Evolutionary conservation across 2,888 invertebrate species (phyloP), one percentile per base, ranked within the genome.

Genomic region (Leucoma salicis): DNA sequence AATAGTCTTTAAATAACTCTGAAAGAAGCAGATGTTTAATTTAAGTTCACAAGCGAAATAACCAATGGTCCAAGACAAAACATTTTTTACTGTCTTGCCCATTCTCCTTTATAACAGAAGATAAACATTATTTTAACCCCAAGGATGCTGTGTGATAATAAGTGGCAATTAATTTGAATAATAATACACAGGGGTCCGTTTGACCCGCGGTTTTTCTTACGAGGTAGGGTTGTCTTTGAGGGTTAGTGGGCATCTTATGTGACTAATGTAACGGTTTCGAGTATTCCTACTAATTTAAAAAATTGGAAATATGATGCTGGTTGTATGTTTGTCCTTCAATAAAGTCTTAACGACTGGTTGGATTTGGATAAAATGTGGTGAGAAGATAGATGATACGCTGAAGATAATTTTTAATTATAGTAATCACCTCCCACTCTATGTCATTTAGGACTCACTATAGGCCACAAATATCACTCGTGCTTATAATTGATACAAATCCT

Each of bases 101-200:
- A 47, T 60, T 57, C 48, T 62, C 57, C 57, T 52, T 51, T 48
- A 31, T 13, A 32, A 31, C 38, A 41, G 29, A 66, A 72, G 66
- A 70, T 63, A 74, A 75, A 74, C 65, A 69, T 74, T 75, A 74
- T 76, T 61, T 34, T 64, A 64, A 63, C 63, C 64, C 42, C 39
- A 37, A 37, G 38, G 43, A 46, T 50, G 48, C 47, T 46, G 43
- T 29, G 49, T 37, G 39, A 42, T 47, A 47, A 41, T 63, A 63
- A 62, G 60, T 47, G 35, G 65, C 55, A 66, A 75, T 78, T 78
- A 78, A 81, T 81, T 76, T 81, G 57, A 73, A 82, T 80, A 64
- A 78, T 64, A 72, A 69, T 58, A 31, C 38, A 12, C 42, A 2
- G 18, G 50, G 59, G 56, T 51, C 38, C 40, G 35, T 51, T 54